Percentiles rank a stretch among this genome's conserved stretches.
These are phyloP conservation scores for Seriola aureovittata DNA, from an alignment of 2,113 vertebrate species.

Conservation along the genomic window DNA sequence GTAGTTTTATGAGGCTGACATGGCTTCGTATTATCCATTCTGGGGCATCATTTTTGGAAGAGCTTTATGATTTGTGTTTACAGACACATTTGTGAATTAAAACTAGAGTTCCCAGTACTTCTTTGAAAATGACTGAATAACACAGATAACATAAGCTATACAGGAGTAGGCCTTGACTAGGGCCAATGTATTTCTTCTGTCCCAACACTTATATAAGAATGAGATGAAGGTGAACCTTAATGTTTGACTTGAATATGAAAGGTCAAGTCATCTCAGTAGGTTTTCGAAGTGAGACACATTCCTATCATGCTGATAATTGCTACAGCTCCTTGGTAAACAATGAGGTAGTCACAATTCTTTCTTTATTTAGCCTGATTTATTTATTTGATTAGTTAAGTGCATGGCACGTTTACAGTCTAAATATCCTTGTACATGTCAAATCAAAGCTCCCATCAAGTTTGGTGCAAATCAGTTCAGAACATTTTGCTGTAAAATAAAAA, in stretches of 20 bases:
- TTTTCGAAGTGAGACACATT: not conserved
- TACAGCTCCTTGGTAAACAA: not conserved
- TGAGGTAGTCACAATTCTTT: not conserved
- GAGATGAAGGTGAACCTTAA: conserved; percentile 6
- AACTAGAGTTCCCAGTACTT: not conserved
- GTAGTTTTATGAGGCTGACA: not conserved
- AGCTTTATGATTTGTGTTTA: conserved; percentile 12
- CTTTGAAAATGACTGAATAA: conserved; percentile 9
- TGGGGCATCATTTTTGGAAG: not conserved
- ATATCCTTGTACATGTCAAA: too few relatives aligned
- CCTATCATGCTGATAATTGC: not conserved
- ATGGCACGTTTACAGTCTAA: not conserved
- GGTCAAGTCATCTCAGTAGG: not conserved
- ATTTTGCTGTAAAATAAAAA: too few relatives aligned
- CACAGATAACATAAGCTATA: not conserved
- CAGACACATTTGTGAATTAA: conserved; percentile 8
- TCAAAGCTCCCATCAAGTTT: too few relatives aligned
- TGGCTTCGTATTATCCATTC: not conserved
- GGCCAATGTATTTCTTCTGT: not conserved
- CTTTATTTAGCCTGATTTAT: not conserved
- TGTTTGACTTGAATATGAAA: not conserved
- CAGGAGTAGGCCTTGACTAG: conserved; percentile 6
- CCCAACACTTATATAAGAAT: not conserved
- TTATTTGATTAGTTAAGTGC: not conserved
- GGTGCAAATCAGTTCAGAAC: too few relatives aligned